Conservation (phyloP, 1,140 invertebrate genomes). For the Polyergus mexicanus region DNA sequence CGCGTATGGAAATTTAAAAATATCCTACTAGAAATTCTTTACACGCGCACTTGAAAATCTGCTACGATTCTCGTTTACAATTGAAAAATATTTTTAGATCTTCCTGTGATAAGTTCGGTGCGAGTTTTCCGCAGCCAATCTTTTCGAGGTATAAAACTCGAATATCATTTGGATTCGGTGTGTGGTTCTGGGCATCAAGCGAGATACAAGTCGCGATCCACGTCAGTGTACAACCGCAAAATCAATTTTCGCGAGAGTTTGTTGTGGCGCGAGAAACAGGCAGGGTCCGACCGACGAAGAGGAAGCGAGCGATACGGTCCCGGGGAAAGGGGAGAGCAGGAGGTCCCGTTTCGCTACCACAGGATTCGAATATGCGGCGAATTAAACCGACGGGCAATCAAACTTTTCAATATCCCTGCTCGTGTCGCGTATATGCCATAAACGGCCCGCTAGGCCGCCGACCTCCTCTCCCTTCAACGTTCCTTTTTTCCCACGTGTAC, state of each 20-base stretch:
- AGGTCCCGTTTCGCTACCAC: slow-evolving; percentile 49
- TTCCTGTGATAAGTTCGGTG: slow-evolving; percentile 3
- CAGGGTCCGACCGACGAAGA: background rate
- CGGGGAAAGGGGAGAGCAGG: background rate
- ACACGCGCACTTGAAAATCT: background rate
- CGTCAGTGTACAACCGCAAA: slow-evolving; percentile 63
- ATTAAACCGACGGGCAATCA: slow-evolving; percentile 74
- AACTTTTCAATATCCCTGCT: slow-evolving; percentile 74
- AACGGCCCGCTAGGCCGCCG: slow-evolving; percentile 45
- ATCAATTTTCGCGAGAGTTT: slow-evolving; percentile 68
- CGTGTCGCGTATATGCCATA: slow-evolving; percentile 72
- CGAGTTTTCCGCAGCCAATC: background rate
- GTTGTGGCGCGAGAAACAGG: slow-evolving; percentile 13
- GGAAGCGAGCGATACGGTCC: background rate
- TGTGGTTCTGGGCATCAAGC: slow-evolving; percentile 7
- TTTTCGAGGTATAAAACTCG: background rate
- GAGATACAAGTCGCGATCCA: background rate
- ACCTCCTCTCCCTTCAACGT: slow-evolving; percentile 11
- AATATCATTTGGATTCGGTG: slow-evolving; percentile 27
- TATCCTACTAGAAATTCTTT: background rate
- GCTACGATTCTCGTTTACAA: background rate
- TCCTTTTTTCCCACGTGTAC: background rate
- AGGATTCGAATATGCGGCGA: slow-evolving; percentile 58
- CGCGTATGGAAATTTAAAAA: background rate
- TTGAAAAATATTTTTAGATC: background rate